These are phyloP conservation scores for Eidolon dupreanum DNA, from an alignment of 2,797 vertebrate species.

Conservation along the genomic window DNA sequence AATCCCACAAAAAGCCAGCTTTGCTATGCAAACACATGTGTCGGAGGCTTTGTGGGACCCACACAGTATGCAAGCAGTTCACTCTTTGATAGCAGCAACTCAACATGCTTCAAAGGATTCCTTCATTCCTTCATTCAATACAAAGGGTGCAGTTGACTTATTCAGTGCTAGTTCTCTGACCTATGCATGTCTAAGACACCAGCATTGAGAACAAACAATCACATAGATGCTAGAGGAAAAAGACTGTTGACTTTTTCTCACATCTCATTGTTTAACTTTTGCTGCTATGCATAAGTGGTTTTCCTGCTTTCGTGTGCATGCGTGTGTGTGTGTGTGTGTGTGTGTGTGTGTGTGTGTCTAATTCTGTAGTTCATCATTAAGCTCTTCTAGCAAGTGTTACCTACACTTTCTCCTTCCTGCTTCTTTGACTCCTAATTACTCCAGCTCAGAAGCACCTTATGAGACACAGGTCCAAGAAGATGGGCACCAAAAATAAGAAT, in stretches of 20 bases:
- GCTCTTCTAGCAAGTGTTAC: not conserved
- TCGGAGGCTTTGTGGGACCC: conserved; percentile 54
- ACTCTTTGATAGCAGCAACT: conserved; percentile 67
- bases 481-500: not conserved
- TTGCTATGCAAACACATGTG: conserved; percentile 62
- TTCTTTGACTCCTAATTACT: not conserved
- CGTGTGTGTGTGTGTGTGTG: too few relatives aligned
- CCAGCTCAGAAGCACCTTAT: not conserved
- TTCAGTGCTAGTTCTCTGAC: conserved; percentile 62
- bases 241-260: not conserved
- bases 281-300: not conserved
- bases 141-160: conserved; percentile 29
- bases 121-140: conserved; percentile 64
- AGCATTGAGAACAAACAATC: not conserved
- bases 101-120: conserved; percentile 63
- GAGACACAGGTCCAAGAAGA: not conserved
- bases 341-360: not conserved
- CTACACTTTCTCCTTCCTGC: not conserved
- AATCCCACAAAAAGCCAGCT: conserved; percentile 68
- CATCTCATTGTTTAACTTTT: not conserved
- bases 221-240: not conserved
- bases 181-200: not conserved
- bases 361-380: conserved; percentile 32
- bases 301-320: conserved; percentile 22
- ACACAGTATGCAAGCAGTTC: conserved; percentile 67